phyloP scores from a whole-genome alignment of 1,140 invertebrate genomes.

The Stegodyphus dumicola region DNA sequence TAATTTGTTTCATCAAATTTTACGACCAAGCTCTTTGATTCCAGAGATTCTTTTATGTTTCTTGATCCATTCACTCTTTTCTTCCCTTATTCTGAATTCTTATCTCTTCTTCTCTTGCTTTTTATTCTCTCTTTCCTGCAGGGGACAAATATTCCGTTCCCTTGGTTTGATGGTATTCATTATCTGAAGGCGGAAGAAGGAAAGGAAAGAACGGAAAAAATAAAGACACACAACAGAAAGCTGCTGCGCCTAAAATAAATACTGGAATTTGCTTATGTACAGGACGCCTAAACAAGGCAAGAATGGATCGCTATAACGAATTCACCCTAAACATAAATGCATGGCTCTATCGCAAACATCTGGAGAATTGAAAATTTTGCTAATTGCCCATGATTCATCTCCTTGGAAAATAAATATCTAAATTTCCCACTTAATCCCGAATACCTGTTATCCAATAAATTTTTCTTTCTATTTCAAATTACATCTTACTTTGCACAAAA shows the following conservation, averaged over 20 bases:
- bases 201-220: not conserved
- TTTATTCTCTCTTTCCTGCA: not conserved
- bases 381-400: too few species aligned
- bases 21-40: conserved; percentile 8
- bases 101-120: not conserved
- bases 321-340: too few species aligned
- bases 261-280: not conserved
- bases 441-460: too few species aligned
- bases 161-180: conserved; percentile 24
- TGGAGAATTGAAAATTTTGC: too few species aligned
- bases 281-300: too few species aligned
- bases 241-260: conserved; percentile 5
- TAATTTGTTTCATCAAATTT: conserved; percentile 49
- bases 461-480: too few species aligned
- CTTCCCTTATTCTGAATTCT: not conserved
- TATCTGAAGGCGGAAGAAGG: conserved; percentile 27
- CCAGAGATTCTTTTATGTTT: conserved; percentile 13
- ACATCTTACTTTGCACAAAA: too few species aligned
- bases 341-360: too few species aligned
- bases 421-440: too few species aligned
- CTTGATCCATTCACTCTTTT: not conserved
- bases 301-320: too few species aligned
- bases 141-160: conserved; percentile 27
- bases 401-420: too few species aligned
- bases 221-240: not conserved